Evolutionary conservation across 2,888 invertebrate genomes (phyloP).

Genomic region (Liodrosophila aerea): DNA sequence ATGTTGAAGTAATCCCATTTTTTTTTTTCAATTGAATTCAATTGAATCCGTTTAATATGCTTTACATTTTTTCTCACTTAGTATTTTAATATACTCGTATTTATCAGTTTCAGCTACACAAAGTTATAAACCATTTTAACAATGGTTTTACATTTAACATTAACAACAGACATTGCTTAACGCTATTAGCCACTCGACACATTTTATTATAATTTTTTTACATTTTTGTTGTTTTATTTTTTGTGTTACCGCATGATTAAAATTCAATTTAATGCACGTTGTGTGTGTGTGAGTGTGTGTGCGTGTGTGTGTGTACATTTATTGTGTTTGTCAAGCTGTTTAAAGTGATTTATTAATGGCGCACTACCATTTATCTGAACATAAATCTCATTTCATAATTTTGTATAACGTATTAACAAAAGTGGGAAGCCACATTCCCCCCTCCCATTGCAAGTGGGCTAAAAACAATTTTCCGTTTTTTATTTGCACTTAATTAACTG

Average conservation of each 20-base stretch:
- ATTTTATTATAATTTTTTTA: conserved; percentile 1
- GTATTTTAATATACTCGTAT: neutral
- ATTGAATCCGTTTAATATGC: too few relatives aligned
- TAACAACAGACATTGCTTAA: conserved; percentile 12
- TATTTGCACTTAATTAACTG: conserved; percentile 76
- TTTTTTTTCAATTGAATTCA: too few relatives aligned
- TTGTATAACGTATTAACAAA: conserved; percentile 39
- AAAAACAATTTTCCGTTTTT: conserved; percentile 34
- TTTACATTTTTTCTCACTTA: conserved; percentile 1
- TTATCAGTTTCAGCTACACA: neutral
- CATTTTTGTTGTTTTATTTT: too few relatives aligned
- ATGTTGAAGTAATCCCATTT: too few relatives aligned
- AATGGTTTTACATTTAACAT: conserved; percentile 4
- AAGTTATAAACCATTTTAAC: conserved; percentile 15
- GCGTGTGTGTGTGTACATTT: conserved; percentile 15
- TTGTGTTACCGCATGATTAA: conserved; percentile 24
- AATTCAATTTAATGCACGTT: conserved; percentile 45
- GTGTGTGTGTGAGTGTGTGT: too few relatives aligned
- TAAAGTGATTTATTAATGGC: conserved; percentile 62
- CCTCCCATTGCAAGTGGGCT: too few relatives aligned
- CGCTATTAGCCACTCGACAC: conserved; percentile 33
- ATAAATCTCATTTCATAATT: conserved; percentile 55
- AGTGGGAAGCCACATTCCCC: neutral
- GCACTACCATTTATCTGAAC: conserved; percentile 54
- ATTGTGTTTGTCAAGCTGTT: conserved; percentile 25